Conservation (phyloP, 2,113 vertebrate species). For the Dascyllus trimaculatus region DNA sequence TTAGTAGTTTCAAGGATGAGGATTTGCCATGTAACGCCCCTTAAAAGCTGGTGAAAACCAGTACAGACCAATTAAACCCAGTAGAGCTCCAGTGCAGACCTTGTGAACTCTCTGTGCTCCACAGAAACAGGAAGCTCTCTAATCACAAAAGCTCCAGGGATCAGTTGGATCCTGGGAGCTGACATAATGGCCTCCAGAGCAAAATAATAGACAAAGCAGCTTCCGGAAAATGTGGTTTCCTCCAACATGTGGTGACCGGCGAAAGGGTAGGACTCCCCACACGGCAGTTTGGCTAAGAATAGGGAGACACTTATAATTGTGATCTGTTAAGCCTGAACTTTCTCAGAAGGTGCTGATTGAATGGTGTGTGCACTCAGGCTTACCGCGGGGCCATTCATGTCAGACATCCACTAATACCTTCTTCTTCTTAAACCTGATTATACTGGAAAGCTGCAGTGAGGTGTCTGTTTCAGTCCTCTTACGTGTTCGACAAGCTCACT, state of each 20-base stretch:
- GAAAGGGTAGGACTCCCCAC: background rate
- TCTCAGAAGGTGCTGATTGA: slow-evolving; percentile 43
- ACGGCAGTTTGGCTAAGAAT: slow-evolving; percentile 50
- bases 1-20: background rate
- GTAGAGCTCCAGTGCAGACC: slow-evolving; percentile 16
- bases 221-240: background rate
- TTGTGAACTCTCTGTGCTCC: background rate
- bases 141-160: slow-evolving; percentile 22
- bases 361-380: slow-evolving; percentile 41
- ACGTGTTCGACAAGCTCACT: slow-evolving; percentile 39
- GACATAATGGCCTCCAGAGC: background rate
- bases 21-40: slow-evolving; percentile 15
- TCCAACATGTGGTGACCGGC: background rate
- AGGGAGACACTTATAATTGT: slow-evolving; percentile 58
- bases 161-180: background rate
- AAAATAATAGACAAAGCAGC: background rate
- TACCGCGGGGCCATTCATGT: slow-evolving; percentile 50
- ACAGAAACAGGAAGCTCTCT: slow-evolving; percentile 5
- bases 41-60: background rate
- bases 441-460: slow-evolving; percentile 23
- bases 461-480: slow-evolving; percentile 37
- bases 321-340: slow-evolving; percentile 66
- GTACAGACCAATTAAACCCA: slow-evolving; percentile 19
- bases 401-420: slow-evolving; percentile 49
- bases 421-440: slow-evolving; percentile 66